A percentile compares a stretch with the other conserved stretches of the same genome.
Conservation (phyloP, 2,113 vertebrate species). For the Himantopus leucocephalus region DNA sequence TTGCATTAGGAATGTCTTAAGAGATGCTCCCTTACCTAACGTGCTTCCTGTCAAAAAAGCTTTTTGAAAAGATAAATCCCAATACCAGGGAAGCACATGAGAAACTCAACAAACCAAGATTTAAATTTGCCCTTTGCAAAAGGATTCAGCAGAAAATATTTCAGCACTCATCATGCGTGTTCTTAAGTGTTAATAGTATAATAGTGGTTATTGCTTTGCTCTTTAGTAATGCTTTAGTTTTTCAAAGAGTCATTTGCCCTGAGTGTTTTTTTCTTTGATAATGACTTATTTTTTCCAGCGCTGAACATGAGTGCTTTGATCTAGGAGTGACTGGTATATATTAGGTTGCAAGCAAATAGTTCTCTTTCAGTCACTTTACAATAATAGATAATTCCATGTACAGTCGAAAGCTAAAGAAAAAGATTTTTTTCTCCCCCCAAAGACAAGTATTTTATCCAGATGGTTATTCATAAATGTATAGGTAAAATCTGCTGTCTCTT, state of each 20-base stretch:
- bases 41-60: not conserved
- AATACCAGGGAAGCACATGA: not conserved
- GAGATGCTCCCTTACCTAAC: not conserved
- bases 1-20: not conserved
- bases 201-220: not conserved
- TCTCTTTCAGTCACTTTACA: not conserved
- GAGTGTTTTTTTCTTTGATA: not conserved
- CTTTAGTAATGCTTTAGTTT: not conserved
- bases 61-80: not conserved
- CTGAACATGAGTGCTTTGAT: not conserved
- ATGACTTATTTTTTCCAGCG: not conserved
- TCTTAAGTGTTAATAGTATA: not conserved
- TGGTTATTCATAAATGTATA: not conserved
- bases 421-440: not conserved
- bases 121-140: not conserved
- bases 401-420: not conserved
- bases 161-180: not conserved
- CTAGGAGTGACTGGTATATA: not conserved
- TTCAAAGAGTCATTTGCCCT: not conserved
- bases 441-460: not conserved
- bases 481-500: not conserved
- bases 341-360: not conserved
- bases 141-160: not conserved
- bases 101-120: not conserved
- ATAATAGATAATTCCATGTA: not conserved